Conservation (phyloP, 2,888 invertebrate genomes). For the Belgica antarctica region DNA sequence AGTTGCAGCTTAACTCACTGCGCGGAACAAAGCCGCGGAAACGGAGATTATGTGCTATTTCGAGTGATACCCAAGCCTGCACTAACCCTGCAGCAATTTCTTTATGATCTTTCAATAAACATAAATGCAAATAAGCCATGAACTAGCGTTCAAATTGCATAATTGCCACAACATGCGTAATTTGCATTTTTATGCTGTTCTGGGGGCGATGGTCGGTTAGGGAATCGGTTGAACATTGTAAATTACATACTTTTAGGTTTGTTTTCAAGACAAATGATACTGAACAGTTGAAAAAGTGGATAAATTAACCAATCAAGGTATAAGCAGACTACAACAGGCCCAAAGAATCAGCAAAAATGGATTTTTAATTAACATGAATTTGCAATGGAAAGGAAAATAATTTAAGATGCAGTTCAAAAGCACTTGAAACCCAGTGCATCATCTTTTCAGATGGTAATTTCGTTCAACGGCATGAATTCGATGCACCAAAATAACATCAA, state of each 20-base stretch:
- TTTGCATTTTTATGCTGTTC: slow-evolving; percentile 15
- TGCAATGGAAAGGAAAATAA: not conserved
- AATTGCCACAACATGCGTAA: slow-evolving; percentile 20
- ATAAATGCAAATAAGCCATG: not conserved
- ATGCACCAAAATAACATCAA: slow-evolving; percentile 14
- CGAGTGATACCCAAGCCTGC: no score
- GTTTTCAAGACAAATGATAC: no score
- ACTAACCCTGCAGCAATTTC: no score
- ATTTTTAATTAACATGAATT: not conserved
- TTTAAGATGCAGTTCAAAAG: not conserved
- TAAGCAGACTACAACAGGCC: not conserved
- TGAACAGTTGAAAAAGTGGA: no score
- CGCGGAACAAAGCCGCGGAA: not conserved
- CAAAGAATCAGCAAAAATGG: slow-evolving; percentile 10
- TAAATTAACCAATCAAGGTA: no score
- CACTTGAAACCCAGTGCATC: not conserved
- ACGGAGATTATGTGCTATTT: not conserved
- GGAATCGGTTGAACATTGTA: no score
- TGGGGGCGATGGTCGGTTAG: no score
- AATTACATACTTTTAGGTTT: no score
- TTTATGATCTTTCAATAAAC: no score
- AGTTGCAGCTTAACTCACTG: not conserved
- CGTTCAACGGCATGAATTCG: not conserved
- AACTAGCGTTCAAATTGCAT: slow-evolving; percentile 16
- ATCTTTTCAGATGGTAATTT: slow-evolving; percentile 40